Evolutionary conservation across 2,888 invertebrate species (phyloP).

Genomic region (Hirtodrosophila histrioides): DNA sequence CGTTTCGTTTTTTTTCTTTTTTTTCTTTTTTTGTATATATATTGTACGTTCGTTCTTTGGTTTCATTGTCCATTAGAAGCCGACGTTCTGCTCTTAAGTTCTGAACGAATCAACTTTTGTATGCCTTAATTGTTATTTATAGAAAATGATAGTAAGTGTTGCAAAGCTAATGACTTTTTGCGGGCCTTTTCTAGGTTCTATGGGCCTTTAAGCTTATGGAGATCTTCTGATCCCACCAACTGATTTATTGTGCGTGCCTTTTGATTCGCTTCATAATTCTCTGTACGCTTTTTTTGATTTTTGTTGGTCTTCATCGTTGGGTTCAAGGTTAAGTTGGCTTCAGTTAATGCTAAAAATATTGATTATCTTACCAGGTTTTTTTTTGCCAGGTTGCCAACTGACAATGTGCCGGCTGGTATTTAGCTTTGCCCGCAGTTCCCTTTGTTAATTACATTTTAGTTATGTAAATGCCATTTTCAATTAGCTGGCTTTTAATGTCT

Average conservation of each 20-base stretch:
- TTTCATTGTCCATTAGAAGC: slow-evolving; percentile 46
- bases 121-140: slow-evolving; percentile 78
- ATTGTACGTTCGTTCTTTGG: slow-evolving; percentile 5
- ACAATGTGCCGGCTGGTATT: slow-evolving; percentile 11
- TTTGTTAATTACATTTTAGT: slow-evolving; percentile 72
- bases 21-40: not conserved
- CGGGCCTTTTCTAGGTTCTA: slow-evolving; percentile 27
- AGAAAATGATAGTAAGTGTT: slow-evolving; percentile 76
- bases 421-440: slow-evolving; percentile 38
- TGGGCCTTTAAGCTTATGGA: slow-evolving; percentile 32
- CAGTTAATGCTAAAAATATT: slow-evolving; percentile 65
- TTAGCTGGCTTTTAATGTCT: slow-evolving; percentile 54
- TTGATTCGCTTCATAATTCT: slow-evolving; percentile 54
- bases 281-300: not conserved
- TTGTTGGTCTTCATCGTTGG: slow-evolving; percentile 19
- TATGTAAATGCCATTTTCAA: slow-evolving; percentile 74
- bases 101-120: slow-evolving; percentile 46
- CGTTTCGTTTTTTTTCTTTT: no score
- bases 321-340: slow-evolving; percentile 64
- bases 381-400: slow-evolving; percentile 13
- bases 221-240: slow-evolving; percentile 46
- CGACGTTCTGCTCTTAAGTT: slow-evolving; percentile 10
- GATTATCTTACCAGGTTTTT: slow-evolving; percentile 51
- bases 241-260: slow-evolving; percentile 63
- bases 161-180: slow-evolving; percentile 71